Percentiles rank a stretch among this genome's conserved stretches.
phyloP scores from a whole-genome alignment of 2,113 vertebrate species.

The Polypterus bichir region DNA sequence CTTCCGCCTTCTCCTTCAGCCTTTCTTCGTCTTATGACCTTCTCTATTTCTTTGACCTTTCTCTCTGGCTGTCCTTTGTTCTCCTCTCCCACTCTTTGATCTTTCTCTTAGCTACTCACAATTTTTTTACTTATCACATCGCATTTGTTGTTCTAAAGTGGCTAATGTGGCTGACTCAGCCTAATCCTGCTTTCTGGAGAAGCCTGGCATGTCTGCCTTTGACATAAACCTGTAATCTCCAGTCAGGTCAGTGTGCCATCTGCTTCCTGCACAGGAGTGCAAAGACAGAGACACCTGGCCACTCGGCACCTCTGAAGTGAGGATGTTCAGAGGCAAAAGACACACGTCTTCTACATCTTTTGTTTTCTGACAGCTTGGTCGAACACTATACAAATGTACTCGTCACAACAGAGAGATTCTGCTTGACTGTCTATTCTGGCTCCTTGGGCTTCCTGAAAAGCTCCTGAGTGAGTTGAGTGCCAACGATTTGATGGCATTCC shows the following conservation, averaged over 20 bases:
- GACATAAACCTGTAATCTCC: conserved; percentile 8
- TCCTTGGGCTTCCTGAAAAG: too few species aligned
- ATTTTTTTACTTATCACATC: background rate
- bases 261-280: background rate
- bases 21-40: conserved; percentile 5
- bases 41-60: conserved; percentile 5
- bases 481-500: too few species aligned
- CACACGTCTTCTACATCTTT: too few species aligned
- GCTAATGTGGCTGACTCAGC: background rate
- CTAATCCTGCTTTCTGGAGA: conserved; percentile 5
- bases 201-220: background rate
- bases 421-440: too few species aligned
- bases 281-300: background rate
- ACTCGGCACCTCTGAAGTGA: too few species aligned
- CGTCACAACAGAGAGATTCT: too few species aligned
- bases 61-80: background rate
- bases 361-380: too few species aligned
- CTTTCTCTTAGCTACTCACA: background rate
- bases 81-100: background rate
- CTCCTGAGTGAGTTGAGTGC: too few species aligned
- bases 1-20: background rate
- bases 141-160: too few species aligned
- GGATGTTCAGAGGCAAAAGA: too few species aligned
- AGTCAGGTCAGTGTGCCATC: conserved; percentile 1
- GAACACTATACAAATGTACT: too few species aligned